Evolutionary conservation across 92 coral and sea anemone genomes (phyloP).

Genomic region (Umimayanthus kanabou): DNA sequence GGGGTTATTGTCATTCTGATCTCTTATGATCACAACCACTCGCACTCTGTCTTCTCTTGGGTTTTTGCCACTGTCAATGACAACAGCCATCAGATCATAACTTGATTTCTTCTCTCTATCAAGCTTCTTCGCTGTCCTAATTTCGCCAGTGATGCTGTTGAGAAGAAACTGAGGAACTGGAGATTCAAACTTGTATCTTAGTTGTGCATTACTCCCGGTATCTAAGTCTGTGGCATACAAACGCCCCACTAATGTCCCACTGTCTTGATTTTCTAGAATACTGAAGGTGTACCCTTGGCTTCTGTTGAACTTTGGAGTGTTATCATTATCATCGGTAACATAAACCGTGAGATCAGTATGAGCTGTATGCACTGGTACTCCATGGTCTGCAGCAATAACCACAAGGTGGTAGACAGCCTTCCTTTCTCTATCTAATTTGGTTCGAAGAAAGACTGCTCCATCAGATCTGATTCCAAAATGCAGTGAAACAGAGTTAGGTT

Average conservation of each 20-base stretch:
- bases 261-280: conserved; percentile 65
- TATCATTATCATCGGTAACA: conserved; percentile 90
- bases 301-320: conserved; percentile 69
- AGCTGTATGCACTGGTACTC: conserved; percentile 68
- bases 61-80: conserved; percentile 69
- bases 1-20: conserved; percentile 86
- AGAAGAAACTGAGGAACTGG: conserved; percentile 64
- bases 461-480: conserved; percentile 71
- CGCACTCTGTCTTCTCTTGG: conserved; percentile 63
- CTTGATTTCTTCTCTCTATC: conserved; percentile 72
- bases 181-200: conserved; percentile 69
- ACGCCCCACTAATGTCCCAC: conserved; percentile 73
- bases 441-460: conserved; percentile 76
- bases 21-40: conserved; percentile 69
- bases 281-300: conserved; percentile 57
- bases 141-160: conserved; percentile 69
- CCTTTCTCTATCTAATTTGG: conserved; percentile 71
- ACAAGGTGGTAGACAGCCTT: conserved; percentile 58
- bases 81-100: conserved; percentile 68
- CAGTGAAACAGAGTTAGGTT: conserved; percentile 51
- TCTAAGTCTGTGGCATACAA: conserved; percentile 82
- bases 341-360: conserved; percentile 67
- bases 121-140: conserved; percentile 63
- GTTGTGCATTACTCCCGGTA: conserved; percentile 76
- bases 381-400: conserved; percentile 81